Base-by-base conservation (phyloP, 1,140 invertebrate genomes). In the Penaeus vannamei region DNA sequence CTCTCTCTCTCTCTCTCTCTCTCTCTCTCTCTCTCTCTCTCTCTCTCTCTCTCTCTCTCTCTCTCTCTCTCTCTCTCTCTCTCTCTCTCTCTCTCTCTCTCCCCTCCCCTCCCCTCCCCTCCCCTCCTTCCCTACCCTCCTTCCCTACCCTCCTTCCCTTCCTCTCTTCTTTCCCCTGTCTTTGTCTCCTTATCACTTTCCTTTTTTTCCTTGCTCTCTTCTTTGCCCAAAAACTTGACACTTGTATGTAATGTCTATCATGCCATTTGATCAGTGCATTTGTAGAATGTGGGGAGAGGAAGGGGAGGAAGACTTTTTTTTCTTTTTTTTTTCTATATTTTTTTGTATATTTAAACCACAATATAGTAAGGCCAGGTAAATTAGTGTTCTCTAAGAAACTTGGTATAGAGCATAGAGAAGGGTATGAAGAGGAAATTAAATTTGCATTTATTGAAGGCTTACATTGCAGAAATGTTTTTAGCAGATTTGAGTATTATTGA, bases 181-280 rank as follows among this genome's bases (percentile, higher is more conserved):
- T 20, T 22, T 80, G 1, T 17, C 10, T 17, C 17, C 36, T 42
- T 22, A 3, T 19, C 22, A 5, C 36, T 29, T 42, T 29, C 19
- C n/a, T 42, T 19, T 42, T 46, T 46, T 23, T 20, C 42, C 77
- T 32, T 46, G 26, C n/a, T 23, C 42, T 46, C 77, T 20, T 80
- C 42, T 46, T 53, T 72, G 32, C 83, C 83, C 76, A 53, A 64
- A 87, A 23, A 87, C 86, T 46, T 80, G 26, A 82, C 86, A 69
- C 69, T 22, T 72, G 53, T 53, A 53, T 53, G 12, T 7, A 14
- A 53, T 53, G 53, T 53, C 17, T 61, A 69, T 77, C 76, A 83
- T 69, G 62, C 23, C 60, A 64, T 19, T 42, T 80, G 86, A 87
- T 69, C 61, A 87, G 72, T 87, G 53, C 17, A 14, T 53, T 53